Evolutionary conservation across 2,888 invertebrate species (phyloP).

Genomic region (Sesia bembeciformis): DNA sequence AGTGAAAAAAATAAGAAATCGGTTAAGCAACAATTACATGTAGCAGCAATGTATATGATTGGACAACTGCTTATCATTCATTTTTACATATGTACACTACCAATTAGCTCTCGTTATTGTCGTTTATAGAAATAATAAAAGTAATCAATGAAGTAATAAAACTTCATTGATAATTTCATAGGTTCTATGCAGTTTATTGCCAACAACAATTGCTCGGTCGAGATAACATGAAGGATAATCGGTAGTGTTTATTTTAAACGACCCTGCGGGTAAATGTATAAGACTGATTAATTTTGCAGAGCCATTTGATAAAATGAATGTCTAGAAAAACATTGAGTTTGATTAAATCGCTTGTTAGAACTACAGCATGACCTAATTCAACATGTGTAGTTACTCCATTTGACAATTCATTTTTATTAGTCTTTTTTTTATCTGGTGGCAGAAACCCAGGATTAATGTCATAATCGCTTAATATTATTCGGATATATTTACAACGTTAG

Average conservation of each 20-base stretch:
- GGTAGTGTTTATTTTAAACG: not conserved
- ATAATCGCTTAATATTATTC: no score
- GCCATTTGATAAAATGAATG: not conserved
- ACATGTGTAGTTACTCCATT: no score
- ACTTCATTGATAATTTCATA: not conserved
- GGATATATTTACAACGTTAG: no score
- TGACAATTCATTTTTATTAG: no score
- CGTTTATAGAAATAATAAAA: not conserved
- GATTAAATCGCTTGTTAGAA: not conserved
- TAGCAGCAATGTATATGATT: no score
- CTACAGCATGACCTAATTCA: no score
- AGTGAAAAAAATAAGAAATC: no score
- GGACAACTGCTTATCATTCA: not conserved
- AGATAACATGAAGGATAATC: not conserved
- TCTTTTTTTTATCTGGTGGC: no score
- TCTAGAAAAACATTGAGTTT: not conserved
- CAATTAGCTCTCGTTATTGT: not conserved
- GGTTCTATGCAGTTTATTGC: not conserved
- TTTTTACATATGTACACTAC: not conserved
- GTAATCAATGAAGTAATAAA: no score
- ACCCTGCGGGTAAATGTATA: not conserved
- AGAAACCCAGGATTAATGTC: no score
- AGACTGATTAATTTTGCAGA: not conserved
- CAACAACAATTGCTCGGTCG: not conserved
- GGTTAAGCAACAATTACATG: no score